These are phyloP conservation scores for Emys orbicularis DNA, from an alignment of 2,797 vertebrate genomes.

Conservation along the genomic window DNA sequence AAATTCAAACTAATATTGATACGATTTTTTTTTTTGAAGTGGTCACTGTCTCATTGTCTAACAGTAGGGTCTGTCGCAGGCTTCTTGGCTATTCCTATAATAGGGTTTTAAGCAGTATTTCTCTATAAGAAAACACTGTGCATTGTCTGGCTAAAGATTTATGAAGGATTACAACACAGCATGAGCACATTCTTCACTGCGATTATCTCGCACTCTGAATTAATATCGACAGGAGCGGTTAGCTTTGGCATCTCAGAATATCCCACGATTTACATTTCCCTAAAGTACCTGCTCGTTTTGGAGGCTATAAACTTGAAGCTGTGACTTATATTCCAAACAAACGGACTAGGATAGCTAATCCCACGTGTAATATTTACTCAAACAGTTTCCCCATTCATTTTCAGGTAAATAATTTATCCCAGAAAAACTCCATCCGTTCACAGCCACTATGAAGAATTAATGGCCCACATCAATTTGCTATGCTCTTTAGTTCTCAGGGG, in stretches of 20 bases:
- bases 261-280: neutral
- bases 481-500: neutral
- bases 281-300: neutral
- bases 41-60: neutral
- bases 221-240: neutral
- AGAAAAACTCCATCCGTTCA: neutral
- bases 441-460: neutral
- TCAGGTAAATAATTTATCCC: neutral
- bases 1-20: neutral
- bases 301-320: neutral
- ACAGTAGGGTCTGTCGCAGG: neutral
- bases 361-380: neutral
- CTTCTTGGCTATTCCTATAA: neutral
- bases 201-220: neutral
- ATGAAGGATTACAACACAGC: neutral
- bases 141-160: neutral
- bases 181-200: neutral
- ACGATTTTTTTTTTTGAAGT: neutral
- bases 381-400: neutral
- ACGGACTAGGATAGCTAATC: neutral
- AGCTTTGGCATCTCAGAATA: neutral
- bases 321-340: neutral
- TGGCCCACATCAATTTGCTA: neutral
- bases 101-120: neutral
- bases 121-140: neutral